Percentiles rank a stretch among this genome's conserved stretches.
These are phyloP conservation scores for Rhodophaea formosa DNA, from an alignment of 2,888 invertebrate species.

Conservation along the genomic window DNA sequence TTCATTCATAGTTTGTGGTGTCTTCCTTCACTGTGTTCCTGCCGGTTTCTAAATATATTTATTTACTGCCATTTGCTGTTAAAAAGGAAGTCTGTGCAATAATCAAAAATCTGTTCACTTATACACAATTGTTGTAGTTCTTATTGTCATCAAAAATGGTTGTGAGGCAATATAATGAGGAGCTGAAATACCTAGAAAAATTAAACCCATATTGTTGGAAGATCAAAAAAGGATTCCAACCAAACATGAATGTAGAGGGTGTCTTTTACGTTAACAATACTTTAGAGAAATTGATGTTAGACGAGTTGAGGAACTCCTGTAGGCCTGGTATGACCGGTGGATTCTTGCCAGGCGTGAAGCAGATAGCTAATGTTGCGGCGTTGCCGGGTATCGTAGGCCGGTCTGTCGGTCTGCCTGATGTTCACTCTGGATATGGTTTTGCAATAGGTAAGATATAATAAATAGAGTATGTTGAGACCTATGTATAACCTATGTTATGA, in stretches of 20 bases:
- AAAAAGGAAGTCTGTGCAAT: too few species aligned
- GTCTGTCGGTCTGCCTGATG: slow-evolving; percentile 97
- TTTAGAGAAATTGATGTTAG: slow-evolving; percentile 97
- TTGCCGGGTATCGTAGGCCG: slow-evolving; percentile 97
- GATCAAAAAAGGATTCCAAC: slow-evolving; percentile 99
- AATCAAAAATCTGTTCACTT: background rate
- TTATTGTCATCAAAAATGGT: slow-evolving; percentile 83
- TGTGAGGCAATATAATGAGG: slow-evolving; percentile 94
- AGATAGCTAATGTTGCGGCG: slow-evolving; percentile 99
- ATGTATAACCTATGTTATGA: too few species aligned
- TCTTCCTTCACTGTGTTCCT: too few species aligned
- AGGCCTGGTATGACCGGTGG: slow-evolving; percentile 95
- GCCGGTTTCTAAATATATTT: too few species aligned
- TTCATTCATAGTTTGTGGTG: too few species aligned
- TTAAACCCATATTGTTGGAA: slow-evolving; percentile 91
- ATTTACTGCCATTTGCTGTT: too few species aligned
- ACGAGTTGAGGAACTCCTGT: slow-evolving; percentile 95
- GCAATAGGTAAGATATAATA: slow-evolving; percentile 88
- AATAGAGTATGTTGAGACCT: too few species aligned
- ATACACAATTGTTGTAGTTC: background rate
- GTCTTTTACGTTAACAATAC: slow-evolving; percentile 96
- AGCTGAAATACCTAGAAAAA: slow-evolving; percentile 95
- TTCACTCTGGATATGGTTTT: slow-evolving; percentile 99
- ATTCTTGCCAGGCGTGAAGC: slow-evolving; percentile 98
- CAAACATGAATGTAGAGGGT: slow-evolving; percentile 99